Base-by-base conservation (phyloP, 1,140 invertebrate species). In the Laodelphax striatellus region DNA sequence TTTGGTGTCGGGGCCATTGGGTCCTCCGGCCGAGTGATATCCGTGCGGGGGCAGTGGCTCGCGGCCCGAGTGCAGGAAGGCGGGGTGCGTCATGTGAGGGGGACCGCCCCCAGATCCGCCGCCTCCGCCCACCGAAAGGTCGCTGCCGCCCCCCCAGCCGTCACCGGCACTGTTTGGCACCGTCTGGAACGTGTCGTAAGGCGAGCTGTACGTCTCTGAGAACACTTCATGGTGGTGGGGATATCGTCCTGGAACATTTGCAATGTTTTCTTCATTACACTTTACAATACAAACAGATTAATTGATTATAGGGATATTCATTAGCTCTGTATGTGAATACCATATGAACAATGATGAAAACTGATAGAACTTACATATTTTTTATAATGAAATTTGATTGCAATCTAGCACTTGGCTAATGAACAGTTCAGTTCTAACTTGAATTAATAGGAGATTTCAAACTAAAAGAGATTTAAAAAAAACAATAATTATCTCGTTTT, bases 121-220 rank as follows among this genome's bases (percentile, higher is more conserved):
- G 75, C 44, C 74, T 62, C n/a, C n/a, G n/a, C 52, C 57, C 63
- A 44, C 59, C 66, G 71, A 24, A 6, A 28, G 24, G 24, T 76
- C 75, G 58, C 67, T 65, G 52, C 61, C 63, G 22, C 71, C 70
- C 2, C 71, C 69, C 79, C 73, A 79, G 69, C 73, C 75, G 66
- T 74, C 78, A 58, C 70, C 65, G 1, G 78, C 80, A 64, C 82
- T 81, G 50, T 80, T 84, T 14, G 90, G 88, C 67, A 93, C 91
- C 58, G 87, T 85, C 75, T 90, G 88, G 72, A 90, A 93, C 52
- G 80, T 78, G 65, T 91, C 88, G 66, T 86, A 88, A 10, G 82
- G 78, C 44, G 77, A 72, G 41, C 76, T 77, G 68, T 84, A 86
- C 14, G 77, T 72, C 62, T 82, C 79, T 62, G 73, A 75, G 69